Evolutionary conservation across 2,888 invertebrate genomes (phyloP), one percentile per base, ranked within the genome.

Genomic region (Microplitis manilae): DNA sequence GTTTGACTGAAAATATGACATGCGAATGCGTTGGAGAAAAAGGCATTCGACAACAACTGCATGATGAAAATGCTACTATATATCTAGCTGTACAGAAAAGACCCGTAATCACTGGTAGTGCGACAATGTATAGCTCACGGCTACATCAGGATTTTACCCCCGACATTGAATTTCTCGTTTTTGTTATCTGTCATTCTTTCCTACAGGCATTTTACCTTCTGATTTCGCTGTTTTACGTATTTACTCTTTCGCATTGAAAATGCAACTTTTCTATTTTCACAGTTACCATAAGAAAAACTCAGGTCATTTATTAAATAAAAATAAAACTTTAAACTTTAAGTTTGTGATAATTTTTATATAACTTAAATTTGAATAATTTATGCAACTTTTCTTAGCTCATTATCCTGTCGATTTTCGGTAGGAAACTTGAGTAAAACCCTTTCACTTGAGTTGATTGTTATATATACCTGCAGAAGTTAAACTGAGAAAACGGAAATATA

Each of bases 91-190:
- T 76, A 67, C 68, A 62, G 72, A 76, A 67, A 74, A 38, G 73
- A 76, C 76, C 77, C 82, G 82, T 86, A 86, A 87, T 87, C 87
- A 87, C 83, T 83, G 81, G 78, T 79, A 80, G 81, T 84, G 83
- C 83, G 83, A 86, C 86, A 86, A 86, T 87, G 83, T 82, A 82
- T 17, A 68, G 78, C 82, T 83, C 69, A 50, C 9, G 80, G 75
- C 83, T 76, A 60, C 74, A 75, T 71, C 77, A 79, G 72, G 72
- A 82, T 81, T 81, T 80, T 73, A 73, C 74, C 75, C 75, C 68
- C 75, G 73, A 41, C 65, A 70, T 70, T 41, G 65, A 17, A n/a
- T 73, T 78, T 75, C 68, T 75, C 15, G 74, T 38, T 77, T 78
- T 68, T 50, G 50, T 50, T 50, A 13, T 70, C 65, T 78, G 74